phyloP scores from a whole-genome alignment of 1,140 invertebrate genomes.

The Papilio dardanus region DNA sequence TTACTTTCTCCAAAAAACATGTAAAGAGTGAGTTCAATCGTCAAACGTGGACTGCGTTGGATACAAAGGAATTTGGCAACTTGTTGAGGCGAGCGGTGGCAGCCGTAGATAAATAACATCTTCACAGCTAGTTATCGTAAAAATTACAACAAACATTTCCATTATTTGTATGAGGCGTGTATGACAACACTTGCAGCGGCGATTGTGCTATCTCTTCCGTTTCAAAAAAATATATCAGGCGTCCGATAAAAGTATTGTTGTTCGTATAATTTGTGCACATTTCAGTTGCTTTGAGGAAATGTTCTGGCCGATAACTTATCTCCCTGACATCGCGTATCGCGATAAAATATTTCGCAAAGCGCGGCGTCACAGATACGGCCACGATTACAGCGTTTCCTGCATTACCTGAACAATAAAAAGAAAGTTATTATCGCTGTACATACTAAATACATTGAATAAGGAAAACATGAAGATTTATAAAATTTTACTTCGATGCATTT shows the following conservation, averaged over 20 bases:
- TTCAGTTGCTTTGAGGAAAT: conserved; percentile 67
- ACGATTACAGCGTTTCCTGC: not conserved
- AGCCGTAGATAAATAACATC: not conserved
- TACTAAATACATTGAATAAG: not conserved
- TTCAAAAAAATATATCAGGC: conserved; percentile 43
- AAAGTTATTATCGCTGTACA: not conserved
- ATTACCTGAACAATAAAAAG: conserved; percentile 10
- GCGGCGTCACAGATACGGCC: conserved; percentile 47
- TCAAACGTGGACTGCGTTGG: too few relatives aligned
- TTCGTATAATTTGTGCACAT: conserved; percentile 45
- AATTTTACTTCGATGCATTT: not conserved
- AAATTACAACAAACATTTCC: conserved; percentile 31
- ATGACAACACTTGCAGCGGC: conserved; percentile 41
- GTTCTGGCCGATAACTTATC: conserved; percentile 55
- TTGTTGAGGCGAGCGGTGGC: not conserved
- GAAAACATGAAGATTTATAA: not conserved
- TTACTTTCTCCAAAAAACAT: too few relatives aligned
- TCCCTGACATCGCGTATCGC: conserved; percentile 48
- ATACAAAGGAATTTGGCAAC: not conserved
- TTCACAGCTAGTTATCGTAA: not conserved
- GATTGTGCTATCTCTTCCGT: conserved; percentile 61
- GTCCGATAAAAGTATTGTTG: conserved; percentile 47
- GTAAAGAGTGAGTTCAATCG: too few relatives aligned
- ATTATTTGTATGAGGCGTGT: conserved; percentile 33
- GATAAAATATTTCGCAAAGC: conserved; percentile 55